phyloP scores from a whole-genome alignment of 2,888 invertebrate genomes.

The Stramonita haemastoma region DNA sequence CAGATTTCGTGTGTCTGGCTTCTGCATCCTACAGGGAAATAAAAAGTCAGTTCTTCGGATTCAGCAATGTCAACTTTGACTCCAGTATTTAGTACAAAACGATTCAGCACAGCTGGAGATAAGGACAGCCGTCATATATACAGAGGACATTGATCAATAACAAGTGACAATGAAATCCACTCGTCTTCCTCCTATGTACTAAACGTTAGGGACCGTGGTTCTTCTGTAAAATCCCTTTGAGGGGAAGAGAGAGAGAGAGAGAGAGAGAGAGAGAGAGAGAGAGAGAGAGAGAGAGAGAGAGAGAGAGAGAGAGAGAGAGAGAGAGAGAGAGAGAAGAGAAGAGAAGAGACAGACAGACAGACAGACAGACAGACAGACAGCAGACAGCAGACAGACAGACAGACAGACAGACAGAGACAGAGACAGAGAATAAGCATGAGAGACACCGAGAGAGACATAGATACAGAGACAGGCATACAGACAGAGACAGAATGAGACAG shows the following conservation, averaged over 20 bases:
- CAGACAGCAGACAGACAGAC: not conserved
- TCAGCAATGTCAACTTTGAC: no score
- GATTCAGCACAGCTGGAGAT: no score
- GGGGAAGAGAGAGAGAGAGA: not conserved
- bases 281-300: constrained; percentile 10
- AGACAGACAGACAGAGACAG: not conserved
- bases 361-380: not conserved
- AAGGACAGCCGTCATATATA: no score
- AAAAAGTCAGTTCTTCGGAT: no score
- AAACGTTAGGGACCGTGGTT: no score
- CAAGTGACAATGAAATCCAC: no score
- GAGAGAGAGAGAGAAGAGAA: not conserved
- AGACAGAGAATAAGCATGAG: not conserved
- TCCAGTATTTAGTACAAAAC: no score
- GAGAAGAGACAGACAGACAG: not conserved
- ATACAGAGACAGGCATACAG: not conserved
- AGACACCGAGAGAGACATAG: not conserved
- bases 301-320: not conserved
- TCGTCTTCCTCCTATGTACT: no score
- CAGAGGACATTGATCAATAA: no score
- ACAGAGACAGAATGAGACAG: not conserved
- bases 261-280: constrained; percentile 10
- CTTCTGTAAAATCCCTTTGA: not conserved
- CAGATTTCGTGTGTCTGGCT: no score
- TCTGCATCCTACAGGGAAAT: no score